phyloP scores from a whole-genome alignment of 2,113 vertebrate species.

The Salvelinus sp. region DNA sequence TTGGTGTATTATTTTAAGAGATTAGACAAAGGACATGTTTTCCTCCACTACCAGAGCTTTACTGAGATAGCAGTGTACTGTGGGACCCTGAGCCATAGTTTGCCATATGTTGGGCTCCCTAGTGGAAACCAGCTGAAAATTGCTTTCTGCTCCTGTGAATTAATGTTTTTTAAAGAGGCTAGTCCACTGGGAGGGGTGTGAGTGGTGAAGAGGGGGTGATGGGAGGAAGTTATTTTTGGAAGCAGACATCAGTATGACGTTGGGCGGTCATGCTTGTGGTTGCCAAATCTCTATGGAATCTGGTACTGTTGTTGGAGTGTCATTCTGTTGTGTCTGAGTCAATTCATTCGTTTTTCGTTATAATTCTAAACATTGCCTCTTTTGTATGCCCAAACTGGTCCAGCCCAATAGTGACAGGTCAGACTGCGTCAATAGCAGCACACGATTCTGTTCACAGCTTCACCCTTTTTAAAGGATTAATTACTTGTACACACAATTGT shows the following conservation, averaged over 20 bases:
- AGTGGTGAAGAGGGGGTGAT: background rate
- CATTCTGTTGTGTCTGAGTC: constrained; percentile 1
- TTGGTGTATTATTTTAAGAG: background rate
- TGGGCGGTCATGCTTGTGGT: background rate
- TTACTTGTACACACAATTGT: too few relatives aligned
- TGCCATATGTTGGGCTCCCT: background rate
- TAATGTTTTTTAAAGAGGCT: background rate
- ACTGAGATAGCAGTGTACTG: too few relatives aligned
- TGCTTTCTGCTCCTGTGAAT: constrained; percentile 11
- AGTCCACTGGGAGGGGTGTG: constrained; percentile 12
- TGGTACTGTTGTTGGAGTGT: background rate
- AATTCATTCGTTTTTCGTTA: background rate
- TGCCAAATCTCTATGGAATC: background rate
- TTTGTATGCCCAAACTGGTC: too few relatives aligned
- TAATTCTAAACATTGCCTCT: too few relatives aligned
- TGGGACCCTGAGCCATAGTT: background rate
- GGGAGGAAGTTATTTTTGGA: constrained; percentile 22
- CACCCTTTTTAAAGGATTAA: too few relatives aligned
- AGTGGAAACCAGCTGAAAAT: constrained; percentile 26
- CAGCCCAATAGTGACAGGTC: too few relatives aligned
- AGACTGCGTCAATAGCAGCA: too few relatives aligned
- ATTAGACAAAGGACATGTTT: constrained; percentile 5
- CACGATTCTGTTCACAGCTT: too few relatives aligned
- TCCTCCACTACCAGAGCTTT: background rate
- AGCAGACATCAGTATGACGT: constrained; percentile 5